Base-by-base conservation (phyloP, 1,140 invertebrate genomes). In the Ptiloglossa arizonensis region DNA sequence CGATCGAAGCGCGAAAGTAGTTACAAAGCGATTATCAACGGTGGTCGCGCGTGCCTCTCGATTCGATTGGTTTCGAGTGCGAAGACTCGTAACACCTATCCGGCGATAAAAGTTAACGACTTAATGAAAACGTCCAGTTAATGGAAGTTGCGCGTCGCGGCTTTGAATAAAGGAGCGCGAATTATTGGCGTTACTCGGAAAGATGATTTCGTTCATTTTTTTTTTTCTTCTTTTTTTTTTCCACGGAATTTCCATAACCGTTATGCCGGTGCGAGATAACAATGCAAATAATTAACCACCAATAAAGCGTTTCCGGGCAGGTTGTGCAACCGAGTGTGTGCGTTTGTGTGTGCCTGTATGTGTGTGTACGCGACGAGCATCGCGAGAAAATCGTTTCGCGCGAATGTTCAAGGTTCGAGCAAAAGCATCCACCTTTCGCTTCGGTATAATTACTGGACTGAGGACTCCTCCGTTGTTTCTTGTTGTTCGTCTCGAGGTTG, bases 251-350 rank as follows among this genome's bases (percentile, higher is more conserved):
- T 75, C 71, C 70, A 52, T 72, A 68, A 76, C 72, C 71, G 54
- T 69, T 76, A 70, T 77, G 48, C 38, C 66, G 66, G 15, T n/a
- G 59, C n/a, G 56, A 63, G 64, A 59, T 46, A 81, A 84, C 67
- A 70, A 78, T 78, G 73, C 52, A 22, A 70, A 79, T 73, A 79
- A 86, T 85, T 85, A 79, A 71, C 32, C 83, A 62, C 35, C 79
- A 76, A 79, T 85, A 59, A 82, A 75, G 62, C 66, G 54, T 81
- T 88, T 87, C 86, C 86, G 81, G 85, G 63, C 72, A 57, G 32
- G 38, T 88, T 88, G 73, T 79, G 67, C 69, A 85, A 88, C 75
- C 59, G 9, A 41, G 54, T 52, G 19, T 75, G 19, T 54, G 17
- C 70, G 15, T n/a, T n/a, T n/a, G n/a, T n/a, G n/a, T n/a, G n/a